Conservation (phyloP, 2,113 vertebrate genomes). For the Aldabrachelys gigantea region DNA sequence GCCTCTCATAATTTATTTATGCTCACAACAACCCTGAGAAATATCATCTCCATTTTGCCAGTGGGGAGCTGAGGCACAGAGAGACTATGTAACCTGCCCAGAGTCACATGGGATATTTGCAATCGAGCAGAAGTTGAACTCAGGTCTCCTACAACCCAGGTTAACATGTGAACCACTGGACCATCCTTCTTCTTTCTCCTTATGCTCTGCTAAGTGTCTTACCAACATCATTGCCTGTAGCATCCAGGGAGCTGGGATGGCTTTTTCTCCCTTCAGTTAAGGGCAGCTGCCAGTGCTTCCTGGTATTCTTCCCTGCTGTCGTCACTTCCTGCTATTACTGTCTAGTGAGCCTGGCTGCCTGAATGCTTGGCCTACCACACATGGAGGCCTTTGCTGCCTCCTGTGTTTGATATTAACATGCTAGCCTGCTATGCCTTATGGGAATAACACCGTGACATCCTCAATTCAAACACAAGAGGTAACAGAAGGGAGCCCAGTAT, state of each 20-base stretch:
- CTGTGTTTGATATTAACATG: neutral
- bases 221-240: neutral
- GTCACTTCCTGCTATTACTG: neutral
- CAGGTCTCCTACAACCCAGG: neutral
- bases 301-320: neutral
- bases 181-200: neutral
- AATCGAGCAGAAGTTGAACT: neutral
- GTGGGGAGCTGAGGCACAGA: neutral
- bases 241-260: neutral
- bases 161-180: neutral
- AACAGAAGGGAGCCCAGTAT: neutral
- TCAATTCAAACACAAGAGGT: neutral
- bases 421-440: neutral
- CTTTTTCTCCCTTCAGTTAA: neutral
- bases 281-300: neutral
- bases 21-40: neutral
- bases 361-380: neutral
- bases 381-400: neutral
- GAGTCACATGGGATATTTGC: neutral
- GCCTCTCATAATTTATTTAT: neutral
- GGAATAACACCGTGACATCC: neutral
- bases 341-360: neutral
- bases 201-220: neutral
- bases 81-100: neutral
- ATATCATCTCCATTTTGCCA: neutral